Percentiles rank a stretch among this genome's conserved stretches.
Evolutionary conservation across 2,797 vertebrate genomes (phyloP).

Genomic region (Picus viridis): DNA sequence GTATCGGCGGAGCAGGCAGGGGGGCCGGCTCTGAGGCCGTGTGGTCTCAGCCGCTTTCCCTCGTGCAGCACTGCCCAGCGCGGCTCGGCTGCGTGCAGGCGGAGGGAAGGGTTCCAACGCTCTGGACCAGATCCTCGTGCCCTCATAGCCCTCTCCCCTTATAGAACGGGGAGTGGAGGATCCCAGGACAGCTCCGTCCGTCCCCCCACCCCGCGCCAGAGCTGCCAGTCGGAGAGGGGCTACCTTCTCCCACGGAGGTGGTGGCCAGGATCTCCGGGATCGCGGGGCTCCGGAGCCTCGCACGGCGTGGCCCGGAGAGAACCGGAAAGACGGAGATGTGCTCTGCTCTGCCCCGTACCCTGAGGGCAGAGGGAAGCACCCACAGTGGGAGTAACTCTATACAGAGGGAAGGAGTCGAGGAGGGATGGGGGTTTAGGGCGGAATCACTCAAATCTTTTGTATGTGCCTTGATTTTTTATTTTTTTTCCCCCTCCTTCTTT

Average conservation of each 20-base stretch:
- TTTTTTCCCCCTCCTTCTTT: background rate
- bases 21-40: background rate
- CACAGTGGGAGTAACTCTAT: background rate
- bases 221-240: background rate
- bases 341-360: background rate
- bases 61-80: background rate
- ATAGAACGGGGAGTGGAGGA: background rate
- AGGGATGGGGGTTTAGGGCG: background rate
- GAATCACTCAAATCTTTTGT: conserved; percentile 2
- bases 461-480: background rate
- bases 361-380: background rate
- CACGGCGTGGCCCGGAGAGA: background rate
- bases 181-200: background rate
- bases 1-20: background rate
- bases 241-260: background rate
- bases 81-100: background rate
- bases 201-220: background rate
- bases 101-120: background rate
- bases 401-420: background rate
- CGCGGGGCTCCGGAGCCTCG: background rate
- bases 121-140: background rate
- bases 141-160: background rate
- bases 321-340: background rate
- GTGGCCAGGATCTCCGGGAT: background rate
- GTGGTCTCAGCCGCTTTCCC: background rate